Evolutionary conservation across 1,140 invertebrate genomes (phyloP), one percentile per base, ranked within the genome.

Genomic region (Procambarus virginalis): DNA sequence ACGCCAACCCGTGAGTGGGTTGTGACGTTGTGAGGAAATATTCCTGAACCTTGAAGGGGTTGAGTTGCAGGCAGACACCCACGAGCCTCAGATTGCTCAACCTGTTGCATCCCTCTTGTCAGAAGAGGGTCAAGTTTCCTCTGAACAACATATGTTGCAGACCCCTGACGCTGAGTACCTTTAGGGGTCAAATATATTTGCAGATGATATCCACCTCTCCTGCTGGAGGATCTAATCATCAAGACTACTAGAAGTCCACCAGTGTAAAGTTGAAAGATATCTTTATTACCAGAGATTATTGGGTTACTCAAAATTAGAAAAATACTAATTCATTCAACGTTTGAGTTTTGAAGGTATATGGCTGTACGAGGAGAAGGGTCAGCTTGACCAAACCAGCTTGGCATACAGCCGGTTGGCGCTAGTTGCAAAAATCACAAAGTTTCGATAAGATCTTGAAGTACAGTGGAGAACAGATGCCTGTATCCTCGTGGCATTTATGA

Each of bases 401-500:
- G 60, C 20, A 45, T 17, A 20, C 60, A 70, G 58, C 46, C 22
- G 60, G 60, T 68, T 86, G n/a, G 49, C n/a, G n/a, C n/a, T n/a
- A n/a, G n/a, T 3, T 76, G 70, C 3, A 76, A 76, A 76, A 84
- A 46, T 82, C 80, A 68, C 70, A 34, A 46, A 22, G 58, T 3
- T 1, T 82, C 34, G 80, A 82, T 82, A 84, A 84, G 78, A 89
- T 84, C 80, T 84, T 84, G 80, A 83, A 78, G 49, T 82, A 78
- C 51, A 70, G 48, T 51, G 75, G 73, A 89, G 80, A 89, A 82
- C 75, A 48, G 87, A 81, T 60, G 73, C 75, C 73, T 17, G 80
- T 78, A 78, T 77, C 70, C 73, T 22, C 73, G 87, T 84, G 87
- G 84, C 87, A 83, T 89, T 89, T 84, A 89, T 34, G 81, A 77